These are phyloP conservation scores for Planiliza haematocheilus DNA, from an alignment of 2,113 vertebrate species.

Conservation along the genomic window DNA sequence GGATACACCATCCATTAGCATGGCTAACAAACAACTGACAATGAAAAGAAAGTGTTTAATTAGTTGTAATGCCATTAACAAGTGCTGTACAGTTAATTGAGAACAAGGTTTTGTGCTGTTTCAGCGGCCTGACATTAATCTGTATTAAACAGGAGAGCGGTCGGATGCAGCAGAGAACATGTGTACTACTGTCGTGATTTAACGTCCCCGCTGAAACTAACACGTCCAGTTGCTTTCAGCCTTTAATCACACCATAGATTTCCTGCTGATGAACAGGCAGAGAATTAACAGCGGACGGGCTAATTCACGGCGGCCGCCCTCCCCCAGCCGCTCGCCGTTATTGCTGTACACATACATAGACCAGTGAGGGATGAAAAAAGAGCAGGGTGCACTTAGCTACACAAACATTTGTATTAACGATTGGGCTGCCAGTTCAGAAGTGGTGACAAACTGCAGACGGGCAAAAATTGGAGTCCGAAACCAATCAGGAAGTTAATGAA, in stretches of 20 bases:
- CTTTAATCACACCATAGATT: constrained; percentile 94
- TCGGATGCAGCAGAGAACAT: constrained; percentile 82
- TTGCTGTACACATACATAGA: constrained; percentile 88
- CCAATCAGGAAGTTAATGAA: constrained; percentile 99
- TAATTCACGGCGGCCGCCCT: constrained; percentile 81
- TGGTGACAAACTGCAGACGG: constrained; percentile 95
- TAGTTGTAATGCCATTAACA: constrained; percentile 7
- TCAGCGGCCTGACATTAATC: constrained; percentile 74
- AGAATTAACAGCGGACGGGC: constrained; percentile 89
- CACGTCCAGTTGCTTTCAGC: constrained; percentile 80
- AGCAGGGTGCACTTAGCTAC: constrained; percentile 93
- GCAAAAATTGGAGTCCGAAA: constrained; percentile 92
- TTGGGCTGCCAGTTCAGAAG: constrained; percentile 91
- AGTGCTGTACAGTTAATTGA: constrained; percentile 26
- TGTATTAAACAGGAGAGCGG: constrained; percentile 81
- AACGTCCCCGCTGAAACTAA: constrained; percentile 77
- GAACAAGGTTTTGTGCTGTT: constrained; percentile 39
- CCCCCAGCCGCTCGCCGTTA: constrained; percentile 77
- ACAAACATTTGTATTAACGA: constrained; percentile 99
- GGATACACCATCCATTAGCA: not conserved
- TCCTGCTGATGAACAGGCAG: constrained; percentile 90
- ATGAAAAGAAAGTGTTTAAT: constrained; percentile 14
- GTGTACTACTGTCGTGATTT: constrained; percentile 85
- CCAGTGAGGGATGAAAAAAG: constrained; percentile 77
- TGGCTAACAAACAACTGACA: not conserved